Base-by-base conservation (phyloP, 1,140 invertebrate species). In the Drosophila nebulosa region DNA sequence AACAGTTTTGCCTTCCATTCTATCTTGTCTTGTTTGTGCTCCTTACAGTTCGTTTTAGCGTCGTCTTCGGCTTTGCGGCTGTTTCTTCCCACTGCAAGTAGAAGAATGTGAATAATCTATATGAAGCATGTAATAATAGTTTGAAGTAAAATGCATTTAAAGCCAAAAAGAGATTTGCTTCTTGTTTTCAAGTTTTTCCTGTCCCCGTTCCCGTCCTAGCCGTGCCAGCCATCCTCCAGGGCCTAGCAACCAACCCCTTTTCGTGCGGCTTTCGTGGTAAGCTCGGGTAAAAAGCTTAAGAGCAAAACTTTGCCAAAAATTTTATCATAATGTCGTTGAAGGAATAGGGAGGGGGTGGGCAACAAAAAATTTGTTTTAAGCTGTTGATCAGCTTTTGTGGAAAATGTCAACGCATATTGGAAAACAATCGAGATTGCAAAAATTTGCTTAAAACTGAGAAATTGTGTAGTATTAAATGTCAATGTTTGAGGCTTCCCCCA, bases 71-170 rank as follows among this genome's bases (percentile, higher is more conserved):
- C 26, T 62, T 77, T 65, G 73, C 59, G 53, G 36, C 51, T 56
- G 73, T 56, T 18, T 21, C 73, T 76, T 65, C 59, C 61, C 39
- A 53, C 74, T 76, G 74, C 60, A 85, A 88, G 64, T 64, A 42
- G 71, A 74, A 88, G 78, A 85, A 88, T 79, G 64, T 64, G 74
- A 70, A 85, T 88, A 85, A 81, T 88, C 83, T 88, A 88, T 88
- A 76, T 83, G 76, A 52, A 85, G 78, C 76, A 81, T 80, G 85
- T 85, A 85, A 88, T 85, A 85, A 85, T 85, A 85, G 81, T 88
- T 83, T 88, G 56, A 74, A 72, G 70, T 65, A 59, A 55, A 55
- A 55, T 55, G 52, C 52, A 55, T 55, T 55, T 16, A 30, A 55
- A 55, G 52, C 52, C 52, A 55, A 74, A 74, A 74, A 63, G 71